Base-by-base conservation (phyloP, 2,888 invertebrate genomes). In the Synanthedon vespiformis region DNA sequence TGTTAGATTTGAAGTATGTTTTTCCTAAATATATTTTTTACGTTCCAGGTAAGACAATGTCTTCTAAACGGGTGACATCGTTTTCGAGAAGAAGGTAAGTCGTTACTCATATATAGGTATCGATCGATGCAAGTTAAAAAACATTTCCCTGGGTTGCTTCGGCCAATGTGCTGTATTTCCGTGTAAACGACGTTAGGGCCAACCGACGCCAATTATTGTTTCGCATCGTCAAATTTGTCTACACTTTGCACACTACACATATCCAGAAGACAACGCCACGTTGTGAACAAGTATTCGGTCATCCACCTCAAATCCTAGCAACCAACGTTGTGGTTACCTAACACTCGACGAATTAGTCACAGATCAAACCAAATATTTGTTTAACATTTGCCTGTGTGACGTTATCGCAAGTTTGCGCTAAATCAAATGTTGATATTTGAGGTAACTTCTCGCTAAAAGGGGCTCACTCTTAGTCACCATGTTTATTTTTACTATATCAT, bases 11-110 rank as follows among this genome's bases (percentile, higher is more conserved):
- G 10, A 10, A 34, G 34, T 34, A 34, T 10, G 10, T 34, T 34
- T n/a, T 48, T 50, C 22, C 18, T 50, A 50, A 27, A n/a, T 0
- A 50, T 11, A 34, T 50, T 73, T 65, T 73, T 76, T 77, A 71
- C 79, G 66, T 85, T 86, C 64, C 87, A 86, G 86, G 86, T 86
- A 86, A 85, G 84, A 71, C 79, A 78, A 86, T 84, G 87, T 72
- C 82, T 81, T 80, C 81, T 68, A 84, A 80, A 74, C 80, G 82
- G 70, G 77, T 78, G 77, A 77, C 80, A 69, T 65, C 68, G 67
- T 74, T 76, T 59, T 59, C 68, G 52, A 77, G 61, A 67, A 67
- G 71, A 68, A 84, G 85, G 85, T 84, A 82, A 58, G 81, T 77
- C 60, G 34, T 77, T 67, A 68, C 72, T 80, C 75, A 74, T 68